These are phyloP conservation scores for Synergus gifuensis DNA, from an alignment of 2,888 invertebrate genomes.

Conservation along the genomic window DNA sequence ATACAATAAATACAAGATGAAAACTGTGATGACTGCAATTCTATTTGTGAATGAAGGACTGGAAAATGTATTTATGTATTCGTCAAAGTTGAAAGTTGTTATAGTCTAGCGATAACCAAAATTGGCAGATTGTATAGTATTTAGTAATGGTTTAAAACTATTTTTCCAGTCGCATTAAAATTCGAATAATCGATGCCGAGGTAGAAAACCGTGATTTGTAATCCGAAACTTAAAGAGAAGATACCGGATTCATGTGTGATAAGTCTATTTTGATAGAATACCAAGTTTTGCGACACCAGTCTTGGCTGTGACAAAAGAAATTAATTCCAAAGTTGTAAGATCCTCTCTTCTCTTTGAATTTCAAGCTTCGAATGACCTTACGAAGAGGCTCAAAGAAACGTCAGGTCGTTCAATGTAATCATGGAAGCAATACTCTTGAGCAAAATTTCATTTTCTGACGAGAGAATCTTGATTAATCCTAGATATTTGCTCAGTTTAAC, in stretches of 20 bases:
- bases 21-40: no score
- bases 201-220: not conserved
- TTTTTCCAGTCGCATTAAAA: slow-evolving; percentile 22
- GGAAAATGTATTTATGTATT: not conserved
- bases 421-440: not conserved
- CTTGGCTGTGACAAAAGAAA: slow-evolving; percentile 38
- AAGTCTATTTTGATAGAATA: slow-evolving; percentile 40
- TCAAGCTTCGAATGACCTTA: not conserved
- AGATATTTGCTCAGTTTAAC: not conserved
- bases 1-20: no score
- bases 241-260: not conserved
- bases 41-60: not conserved
- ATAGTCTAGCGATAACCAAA: not conserved
- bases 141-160: slow-evolving; percentile 17
- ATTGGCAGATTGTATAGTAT: slow-evolving; percentile 39
- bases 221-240: slow-evolving; percentile 21
- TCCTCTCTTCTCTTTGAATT: slow-evolving; percentile 36
- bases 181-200: slow-evolving; percentile 7
- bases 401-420: not conserved
- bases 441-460: slow-evolving; percentile 1
- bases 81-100: slow-evolving; percentile 11
- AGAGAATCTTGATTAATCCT: not conserved
- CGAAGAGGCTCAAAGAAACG: slow-evolving; percentile 5
- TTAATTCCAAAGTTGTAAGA: slow-evolving; percentile 31
- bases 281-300: slow-evolving; percentile 31